phyloP scores from a whole-genome alignment of 1,140 invertebrate genomes.

The Oryzaephilus surinamensis region DNA sequence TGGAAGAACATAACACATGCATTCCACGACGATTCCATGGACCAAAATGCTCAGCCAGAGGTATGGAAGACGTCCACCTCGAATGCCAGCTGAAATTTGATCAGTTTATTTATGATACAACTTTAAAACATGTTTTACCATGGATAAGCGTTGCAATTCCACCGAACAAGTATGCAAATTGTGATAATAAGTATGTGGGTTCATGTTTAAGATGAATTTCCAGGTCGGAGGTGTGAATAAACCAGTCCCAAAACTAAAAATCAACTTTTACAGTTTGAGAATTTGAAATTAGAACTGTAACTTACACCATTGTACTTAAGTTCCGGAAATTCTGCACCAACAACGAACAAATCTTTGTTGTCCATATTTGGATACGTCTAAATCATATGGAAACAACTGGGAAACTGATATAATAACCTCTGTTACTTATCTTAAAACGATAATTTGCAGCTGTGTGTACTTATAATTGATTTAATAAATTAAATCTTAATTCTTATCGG shows the following conservation, averaged over 20 bases:
- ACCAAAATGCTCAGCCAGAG: constrained; percentile 57
- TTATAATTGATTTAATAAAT: too few species aligned
- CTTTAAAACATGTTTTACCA: constrained; percentile 35
- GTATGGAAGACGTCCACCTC: constrained; percentile 57
- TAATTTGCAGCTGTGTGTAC: too few species aligned
- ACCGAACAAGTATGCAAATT: constrained; percentile 41
- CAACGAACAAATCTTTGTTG: constrained; percentile 15
- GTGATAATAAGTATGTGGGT: constrained; percentile 48
- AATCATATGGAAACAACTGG: too few species aligned
- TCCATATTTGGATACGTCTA: constrained; percentile 10
- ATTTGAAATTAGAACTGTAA: neutral
- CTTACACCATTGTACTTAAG: constrained; percentile 24
- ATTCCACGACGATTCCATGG: constrained; percentile 54
- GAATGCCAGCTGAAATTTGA: constrained; percentile 45
- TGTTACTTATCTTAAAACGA: too few species aligned
- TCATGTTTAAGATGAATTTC: constrained; percentile 43
- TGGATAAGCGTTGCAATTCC: constrained; percentile 46
- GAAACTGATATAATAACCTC: too few species aligned
- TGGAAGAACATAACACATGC: constrained; percentile 47
- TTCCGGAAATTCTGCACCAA: constrained; percentile 22
- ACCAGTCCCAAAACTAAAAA: constrained; percentile 44
- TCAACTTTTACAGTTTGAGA: constrained; percentile 1
- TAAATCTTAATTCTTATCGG: too few species aligned
- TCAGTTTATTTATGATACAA: constrained; percentile 9
- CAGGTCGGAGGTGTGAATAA: constrained; percentile 40